Evolutionary conservation across 2,797 vertebrate genomes (phyloP), one percentile per base, ranked within the genome.

Genomic region (Sebastes trivittatus): DNA sequence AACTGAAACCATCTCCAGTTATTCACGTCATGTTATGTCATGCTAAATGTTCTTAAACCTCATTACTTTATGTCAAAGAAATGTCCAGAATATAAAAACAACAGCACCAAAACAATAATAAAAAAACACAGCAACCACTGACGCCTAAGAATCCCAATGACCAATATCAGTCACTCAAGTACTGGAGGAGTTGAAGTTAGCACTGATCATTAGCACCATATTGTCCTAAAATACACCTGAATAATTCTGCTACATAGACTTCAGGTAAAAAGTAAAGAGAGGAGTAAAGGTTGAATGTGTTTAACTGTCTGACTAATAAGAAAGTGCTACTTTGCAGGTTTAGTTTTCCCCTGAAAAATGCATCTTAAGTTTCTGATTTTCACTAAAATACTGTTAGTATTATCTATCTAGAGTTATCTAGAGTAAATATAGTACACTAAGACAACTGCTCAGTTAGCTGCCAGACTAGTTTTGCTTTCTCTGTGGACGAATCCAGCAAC

Each of bases 321-420:
- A 91, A 89, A 90, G 87, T 91, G 82, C 80, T 89, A 83, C 29
- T 82, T 72, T 89, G 78, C 87, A 91, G 88, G 62, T 72, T 20
- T 64, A 49, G 10, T 30, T 71, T 46, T 42, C 18, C 32, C 16
- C 38, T 63, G 36, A 71, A 77, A 66, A 54, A 64, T 30, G 7
- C n/a, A 77, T n/a, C 20, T 56, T 10, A 77, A 7, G n/a, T 75
- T 55, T 68, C 11, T 30, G 13, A 76, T 14, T 3, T 29, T 78
- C 36, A 13, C 69, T 81, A 54, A 71, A 77, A 85, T 14, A 82
- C 32, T 74, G 59, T 77, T 64, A 60, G 34, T 69, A 61, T 27
- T 1, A 74, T 61, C 23, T 79, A 77, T 18, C 42, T 42, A 42
- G 38, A 46, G 14, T 18, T 46, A 46, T 29, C 5, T 69, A 46